A percentile compares a stretch with the other conserved stretches of the same genome.
These are phyloP conservation scores for Pipistrellus kuhlii DNA, from an alignment of 2,797 vertebrate species.

Conservation along the genomic window DNA sequence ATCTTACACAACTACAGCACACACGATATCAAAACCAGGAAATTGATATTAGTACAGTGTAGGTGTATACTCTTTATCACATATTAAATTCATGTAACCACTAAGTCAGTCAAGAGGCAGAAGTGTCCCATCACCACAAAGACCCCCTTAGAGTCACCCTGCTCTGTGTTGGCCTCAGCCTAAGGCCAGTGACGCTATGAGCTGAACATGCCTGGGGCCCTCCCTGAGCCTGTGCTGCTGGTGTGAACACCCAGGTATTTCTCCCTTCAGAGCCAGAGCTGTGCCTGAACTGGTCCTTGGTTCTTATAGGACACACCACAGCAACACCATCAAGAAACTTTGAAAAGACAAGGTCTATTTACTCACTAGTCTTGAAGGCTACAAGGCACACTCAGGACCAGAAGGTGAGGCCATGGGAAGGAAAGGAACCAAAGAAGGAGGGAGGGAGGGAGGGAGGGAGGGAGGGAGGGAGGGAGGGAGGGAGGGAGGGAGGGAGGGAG, in stretches of 20 bases:
- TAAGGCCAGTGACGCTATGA: too few species aligned
- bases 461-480: too few species aligned
- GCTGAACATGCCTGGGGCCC: background rate
- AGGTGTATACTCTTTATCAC: background rate
- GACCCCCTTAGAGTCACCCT: background rate
- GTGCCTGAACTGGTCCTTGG: background rate
- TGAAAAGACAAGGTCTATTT: background rate
- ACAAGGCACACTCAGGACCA: too few species aligned
- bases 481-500: too few species aligned
- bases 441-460: too few species aligned
- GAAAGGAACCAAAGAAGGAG: too few species aligned
- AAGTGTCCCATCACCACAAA: background rate
- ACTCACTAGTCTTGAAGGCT: background rate
- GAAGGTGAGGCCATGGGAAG: too few species aligned
- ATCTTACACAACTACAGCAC: background rate
- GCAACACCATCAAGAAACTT: background rate
- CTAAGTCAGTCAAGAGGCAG: background rate
- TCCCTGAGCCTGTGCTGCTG: accelerated
- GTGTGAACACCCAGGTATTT: background rate
- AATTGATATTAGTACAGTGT: background rate
- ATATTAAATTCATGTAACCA: background rate
- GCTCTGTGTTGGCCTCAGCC: background rate
- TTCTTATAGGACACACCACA: background rate
- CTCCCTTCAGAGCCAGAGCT: background rate
- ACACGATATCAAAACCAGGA: background rate